A percentile compares a stretch with the other conserved stretches of the same genome.
phyloP scores from a whole-genome alignment of 2,888 invertebrate species.

The Watsonalla binaria region DNA sequence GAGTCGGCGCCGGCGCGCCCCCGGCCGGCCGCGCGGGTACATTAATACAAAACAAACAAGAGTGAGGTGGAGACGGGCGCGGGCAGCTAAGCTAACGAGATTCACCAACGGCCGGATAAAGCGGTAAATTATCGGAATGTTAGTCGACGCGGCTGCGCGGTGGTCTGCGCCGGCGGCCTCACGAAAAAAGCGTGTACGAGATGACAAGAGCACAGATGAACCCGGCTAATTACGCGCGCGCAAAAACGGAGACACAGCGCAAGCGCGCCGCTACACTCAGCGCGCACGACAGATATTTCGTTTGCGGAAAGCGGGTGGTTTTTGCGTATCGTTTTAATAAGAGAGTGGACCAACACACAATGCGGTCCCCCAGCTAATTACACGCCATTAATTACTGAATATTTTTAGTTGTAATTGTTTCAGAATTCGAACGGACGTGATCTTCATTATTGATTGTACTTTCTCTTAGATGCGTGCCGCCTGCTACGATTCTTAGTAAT shows the following conservation, averaged over 20 bases:
- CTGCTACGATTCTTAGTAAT: conserved; percentile 7
- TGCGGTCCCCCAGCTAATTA: conserved; percentile 53
- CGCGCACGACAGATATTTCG: conserved; percentile 53
- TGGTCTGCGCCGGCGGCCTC: conserved; percentile 57
- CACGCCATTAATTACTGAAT: conserved; percentile 57
- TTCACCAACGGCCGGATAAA: conserved; percentile 74
- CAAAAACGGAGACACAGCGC: conserved; percentile 56
- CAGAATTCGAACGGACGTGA: conserved; percentile 45
- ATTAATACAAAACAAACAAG: conserved; percentile 77
- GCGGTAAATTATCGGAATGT: conserved; percentile 76
- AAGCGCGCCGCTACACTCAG: conserved; percentile 53
- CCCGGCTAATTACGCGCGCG: conserved; percentile 58
- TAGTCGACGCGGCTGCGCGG: conserved; percentile 55
- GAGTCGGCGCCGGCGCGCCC: conserved; percentile 70
- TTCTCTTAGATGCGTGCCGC: conserved; percentile 34
- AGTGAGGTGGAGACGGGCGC: conserved; percentile 72
- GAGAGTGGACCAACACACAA: conserved; percentile 41
- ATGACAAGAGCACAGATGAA: conserved; percentile 71
- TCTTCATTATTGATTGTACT: conserved; percentile 47
- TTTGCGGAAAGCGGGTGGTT: conserved; percentile 46
- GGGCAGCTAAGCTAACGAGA: conserved; percentile 66
- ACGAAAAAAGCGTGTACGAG: conserved; percentile 71
- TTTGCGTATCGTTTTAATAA: conserved; percentile 51
- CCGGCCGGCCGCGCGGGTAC: conserved; percentile 66
- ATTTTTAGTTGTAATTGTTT: conserved; percentile 42